phyloP scores from a whole-genome alignment of 2,888 invertebrate genomes.

The Eremobia ochroleuca region DNA sequence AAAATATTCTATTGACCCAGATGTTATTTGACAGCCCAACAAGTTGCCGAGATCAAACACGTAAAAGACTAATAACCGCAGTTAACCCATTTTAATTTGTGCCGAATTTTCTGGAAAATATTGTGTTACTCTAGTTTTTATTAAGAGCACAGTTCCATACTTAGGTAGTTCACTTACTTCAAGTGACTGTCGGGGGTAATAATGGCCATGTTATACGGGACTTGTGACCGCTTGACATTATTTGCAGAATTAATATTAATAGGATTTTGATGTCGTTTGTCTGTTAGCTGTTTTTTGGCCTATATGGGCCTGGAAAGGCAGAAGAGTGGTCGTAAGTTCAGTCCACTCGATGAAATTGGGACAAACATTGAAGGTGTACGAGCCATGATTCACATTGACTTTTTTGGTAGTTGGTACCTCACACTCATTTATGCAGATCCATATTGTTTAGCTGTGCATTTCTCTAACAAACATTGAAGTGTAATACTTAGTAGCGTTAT shows the following conservation, averaged over 20 bases:
- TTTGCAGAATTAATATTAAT: slow-evolving; percentile 53
- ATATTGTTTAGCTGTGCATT: no score
- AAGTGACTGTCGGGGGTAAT: background rate
- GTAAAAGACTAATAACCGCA: slow-evolving; percentile 42
- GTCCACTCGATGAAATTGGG: background rate
- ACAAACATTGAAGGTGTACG: background rate
- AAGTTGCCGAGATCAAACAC: slow-evolving; percentile 53
- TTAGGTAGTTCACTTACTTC: slow-evolving; percentile 28
- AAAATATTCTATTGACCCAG: slow-evolving; percentile 57
- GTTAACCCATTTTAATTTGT: slow-evolving; percentile 55
- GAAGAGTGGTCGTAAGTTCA: slow-evolving; percentile 8
- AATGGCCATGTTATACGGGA: slow-evolving; percentile 28
- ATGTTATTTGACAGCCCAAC: slow-evolving; percentile 53
- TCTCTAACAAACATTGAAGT: no score
- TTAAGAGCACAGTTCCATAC: slow-evolving; percentile 28
- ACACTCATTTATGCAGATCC: no score
- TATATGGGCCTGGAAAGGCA: slow-evolving; percentile 12
- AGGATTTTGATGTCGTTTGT: slow-evolving; percentile 10
- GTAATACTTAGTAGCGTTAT: no score
- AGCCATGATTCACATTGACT: no score
- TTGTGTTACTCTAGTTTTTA: slow-evolving; percentile 48
- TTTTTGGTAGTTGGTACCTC: no score
- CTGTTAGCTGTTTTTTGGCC: slow-evolving; percentile 9
- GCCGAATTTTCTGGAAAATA: slow-evolving; percentile 34
- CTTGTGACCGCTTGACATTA: slow-evolving; percentile 39